Conservation (phyloP, 2,113 vertebrate genomes). For the Trinectes maculatus region DNA sequence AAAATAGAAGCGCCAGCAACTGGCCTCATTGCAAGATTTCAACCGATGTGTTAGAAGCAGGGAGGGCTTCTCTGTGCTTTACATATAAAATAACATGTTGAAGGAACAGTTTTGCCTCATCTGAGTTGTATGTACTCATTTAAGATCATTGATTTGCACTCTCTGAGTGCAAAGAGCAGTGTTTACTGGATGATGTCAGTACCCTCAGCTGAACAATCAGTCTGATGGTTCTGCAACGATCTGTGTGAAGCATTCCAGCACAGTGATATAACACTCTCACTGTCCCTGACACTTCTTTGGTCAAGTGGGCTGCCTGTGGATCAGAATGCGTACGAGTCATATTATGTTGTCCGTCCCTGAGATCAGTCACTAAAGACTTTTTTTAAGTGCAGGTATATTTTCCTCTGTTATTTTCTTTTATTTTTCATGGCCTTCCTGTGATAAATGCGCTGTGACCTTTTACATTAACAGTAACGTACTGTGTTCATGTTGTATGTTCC, state of each 20-base stretch:
- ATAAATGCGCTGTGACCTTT: background rate
- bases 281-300: constrained; percentile 45
- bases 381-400: background rate
- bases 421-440: background rate
- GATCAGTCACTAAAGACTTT: background rate
- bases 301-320: constrained; percentile 28
- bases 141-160: too few species aligned
- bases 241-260: constrained; percentile 16
- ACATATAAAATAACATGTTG: background rate
- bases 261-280: constrained; percentile 35
- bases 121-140: too few species aligned
- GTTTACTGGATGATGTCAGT: background rate
- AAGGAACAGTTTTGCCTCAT: too few species aligned
- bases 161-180: too few species aligned
- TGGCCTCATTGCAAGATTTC: constrained; percentile 66
- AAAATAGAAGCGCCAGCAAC: constrained; percentile 74
- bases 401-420: background rate
- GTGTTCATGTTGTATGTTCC: constrained; percentile 8
- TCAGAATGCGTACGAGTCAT: constrained; percentile 27
- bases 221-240: constrained; percentile 41
- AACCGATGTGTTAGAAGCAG: constrained; percentile 39
- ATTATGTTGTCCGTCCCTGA: constrained; percentile 23
- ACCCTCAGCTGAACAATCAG: background rate
- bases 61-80: background rate
- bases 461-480: constrained; percentile 15